These are phyloP conservation scores for Polydrusus cervinus DNA, from an alignment of 2,888 invertebrate genomes.

Conservation along the genomic window DNA sequence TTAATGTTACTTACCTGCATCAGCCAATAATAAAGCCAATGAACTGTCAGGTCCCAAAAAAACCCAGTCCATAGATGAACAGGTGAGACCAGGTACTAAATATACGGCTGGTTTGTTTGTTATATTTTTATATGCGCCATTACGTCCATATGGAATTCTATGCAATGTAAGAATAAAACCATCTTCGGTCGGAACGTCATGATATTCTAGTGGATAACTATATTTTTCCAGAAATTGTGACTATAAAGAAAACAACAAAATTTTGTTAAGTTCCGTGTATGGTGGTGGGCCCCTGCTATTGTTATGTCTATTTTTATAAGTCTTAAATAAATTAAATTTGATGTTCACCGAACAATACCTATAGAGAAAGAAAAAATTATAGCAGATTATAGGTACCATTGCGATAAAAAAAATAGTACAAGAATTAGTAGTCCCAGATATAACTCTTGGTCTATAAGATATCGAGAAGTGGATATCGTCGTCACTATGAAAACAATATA, in stretches of 20 bases:
- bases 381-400: no score
- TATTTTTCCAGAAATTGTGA: conserved; percentile 75
- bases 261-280: no score
- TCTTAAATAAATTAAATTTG: no score
- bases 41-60: conserved; percentile 57
- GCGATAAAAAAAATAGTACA: no score
- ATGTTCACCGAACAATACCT: no score
- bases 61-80: conserved; percentile 57
- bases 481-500: no score
- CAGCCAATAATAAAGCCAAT: conserved; percentile 57
- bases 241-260: conserved; percentile 60
- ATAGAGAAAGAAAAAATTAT: no score
- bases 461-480: no score
- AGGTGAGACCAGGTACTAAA: conserved; percentile 56
- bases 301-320: no score
- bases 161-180: conserved; percentile 86
- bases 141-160: conserved; percentile 77
- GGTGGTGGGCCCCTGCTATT: no score
- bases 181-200: conserved; percentile 80
- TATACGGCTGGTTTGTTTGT: conserved; percentile 51
- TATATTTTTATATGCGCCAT: neutral
- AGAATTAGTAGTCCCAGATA: no score
- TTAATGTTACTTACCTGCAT: conserved; percentile 47
- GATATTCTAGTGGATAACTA: conserved; percentile 78
- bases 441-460: no score